Base-by-base conservation (phyloP, 2,113 vertebrate genomes). In the Semicossyphus pulcher region DNA sequence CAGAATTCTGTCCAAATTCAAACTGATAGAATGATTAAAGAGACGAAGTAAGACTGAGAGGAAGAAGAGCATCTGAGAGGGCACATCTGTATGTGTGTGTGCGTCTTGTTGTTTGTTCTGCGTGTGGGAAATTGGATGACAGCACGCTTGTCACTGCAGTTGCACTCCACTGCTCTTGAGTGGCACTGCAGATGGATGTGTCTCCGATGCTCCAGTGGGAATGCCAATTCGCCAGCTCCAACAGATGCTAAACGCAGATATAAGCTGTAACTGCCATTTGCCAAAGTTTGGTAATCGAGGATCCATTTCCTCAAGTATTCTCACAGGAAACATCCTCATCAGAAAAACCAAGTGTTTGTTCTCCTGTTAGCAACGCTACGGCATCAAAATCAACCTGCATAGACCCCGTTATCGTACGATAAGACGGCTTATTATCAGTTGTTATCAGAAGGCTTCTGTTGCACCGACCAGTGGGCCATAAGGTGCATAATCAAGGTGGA, bases 201-300 rank as follows among this genome's bases (percentile, higher is more conserved):
- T 83, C 73, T 88, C 87, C 71, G 71, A 84, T 34, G 82, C 89
- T 76, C 73, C 71, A 68, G 72, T 69, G 70, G 77, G 41, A 69
- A 66, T 72, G 76, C 78, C 85, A 78, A 74, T 74, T 88, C 85
- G 76, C 65, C 71, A 67, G 45, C 89, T 81, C 73, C 66, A 74
- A 85, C 89, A 92, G 91, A 90, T 92, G 91, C 80, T 86, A 79
- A 71, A 80, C 77, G 78, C 84, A 87, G 74, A 83, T 71, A 72
- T 75, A 65, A 76, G 59, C 74, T 73, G 72, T 54, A 58, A 75
- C 62, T 81, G 73, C 39, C 79, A 66, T 83, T 80, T 69, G 57
- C 51, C 65, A 42, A 77, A 85, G 51, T 83, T 75, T 73, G 25
- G 32, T 28, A 67, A 66, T 62, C 14, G 20, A 63, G 32, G 29